A percentile compares a stretch with the other conserved stretches of the same genome.
phyloP scores from a whole-genome alignment of 2,113 vertebrate species.

The Osmerus mordax region DNA sequence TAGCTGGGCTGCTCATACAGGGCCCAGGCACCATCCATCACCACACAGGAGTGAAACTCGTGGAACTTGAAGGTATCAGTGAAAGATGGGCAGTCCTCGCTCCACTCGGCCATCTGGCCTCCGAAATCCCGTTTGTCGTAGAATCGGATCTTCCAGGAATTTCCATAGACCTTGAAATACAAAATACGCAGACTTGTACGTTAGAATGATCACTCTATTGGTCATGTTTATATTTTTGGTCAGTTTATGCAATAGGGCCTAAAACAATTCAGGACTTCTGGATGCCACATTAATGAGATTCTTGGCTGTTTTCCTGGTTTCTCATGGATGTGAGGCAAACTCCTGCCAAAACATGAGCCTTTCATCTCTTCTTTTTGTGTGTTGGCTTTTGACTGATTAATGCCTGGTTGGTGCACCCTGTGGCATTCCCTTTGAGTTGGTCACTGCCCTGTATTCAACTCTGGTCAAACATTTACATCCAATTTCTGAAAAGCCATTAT shows the following conservation, averaged over 20 bases:
- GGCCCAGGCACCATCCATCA: constrained; percentile 60
- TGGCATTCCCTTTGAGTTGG: constrained; percentile 39
- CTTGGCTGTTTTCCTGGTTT: constrained; percentile 49
- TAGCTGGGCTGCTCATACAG: constrained; percentile 59
- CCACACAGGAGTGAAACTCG: constrained; percentile 57
- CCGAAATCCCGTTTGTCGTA: constrained; percentile 52
- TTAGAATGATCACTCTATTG: background rate
- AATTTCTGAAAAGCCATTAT: background rate
- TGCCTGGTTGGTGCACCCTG: constrained; percentile 50
- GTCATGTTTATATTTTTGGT: too few species aligned
- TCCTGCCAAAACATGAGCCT: constrained; percentile 47
- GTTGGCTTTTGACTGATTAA: constrained; percentile 49
- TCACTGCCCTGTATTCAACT: constrained; percentile 20
- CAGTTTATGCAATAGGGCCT: background rate
- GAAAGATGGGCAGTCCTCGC: constrained; percentile 53
- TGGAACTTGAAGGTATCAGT: constrained; percentile 46
- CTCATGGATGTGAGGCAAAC: constrained; percentile 11
- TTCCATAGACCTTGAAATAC: constrained; percentile 44
- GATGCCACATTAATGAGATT: constrained; percentile 23
- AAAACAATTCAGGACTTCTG: background rate
- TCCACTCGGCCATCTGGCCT: constrained; percentile 50
- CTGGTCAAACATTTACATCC: constrained; percentile 2
- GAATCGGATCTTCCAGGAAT: constrained; percentile 56
- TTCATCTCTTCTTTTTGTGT: constrained; percentile 59
- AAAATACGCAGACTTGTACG: background rate